These are phyloP conservation scores for Haliclystus octoradiatus DNA, from an alignment of 30 jellyfish, hydroid and myxozoan genomes.

Conservation along the genomic window DNA sequence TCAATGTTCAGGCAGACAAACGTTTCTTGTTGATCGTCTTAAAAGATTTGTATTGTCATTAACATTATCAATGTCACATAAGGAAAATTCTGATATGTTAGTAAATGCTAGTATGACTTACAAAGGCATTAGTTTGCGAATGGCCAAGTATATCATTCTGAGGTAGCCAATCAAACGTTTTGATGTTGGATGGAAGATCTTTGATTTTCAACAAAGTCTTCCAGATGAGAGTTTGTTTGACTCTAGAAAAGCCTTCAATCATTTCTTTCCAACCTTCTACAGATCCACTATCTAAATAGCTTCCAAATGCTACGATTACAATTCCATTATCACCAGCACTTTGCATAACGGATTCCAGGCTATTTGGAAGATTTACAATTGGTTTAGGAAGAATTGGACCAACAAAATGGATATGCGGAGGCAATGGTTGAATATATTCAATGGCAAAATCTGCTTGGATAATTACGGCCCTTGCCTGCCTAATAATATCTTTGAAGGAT, in stretches of 20 bases:
- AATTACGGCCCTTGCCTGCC: slow-evolving; percentile 15
- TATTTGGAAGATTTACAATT: slow-evolving; percentile 1
- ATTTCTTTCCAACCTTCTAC: not conserved
- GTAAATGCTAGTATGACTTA: slow-evolving; percentile 59
- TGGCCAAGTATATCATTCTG: slow-evolving; percentile 49
- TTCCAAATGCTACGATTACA: slow-evolving; percentile 26
- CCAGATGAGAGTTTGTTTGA: not conserved
- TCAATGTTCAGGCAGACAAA: no score
- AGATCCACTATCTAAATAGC: not conserved
- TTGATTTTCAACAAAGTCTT: no score
- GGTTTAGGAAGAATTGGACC: slow-evolving; percentile 19
- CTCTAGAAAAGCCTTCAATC: not conserved
- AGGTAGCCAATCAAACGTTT: slow-evolving; percentile 44
- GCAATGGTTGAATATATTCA: slow-evolving; percentile 15
- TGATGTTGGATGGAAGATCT: no score
- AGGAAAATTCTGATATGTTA: no score
- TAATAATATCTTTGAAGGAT: not conserved
- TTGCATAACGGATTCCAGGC: slow-evolving; percentile 30
- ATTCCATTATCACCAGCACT: slow-evolving; percentile 52
- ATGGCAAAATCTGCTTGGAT: slow-evolving; percentile 22
- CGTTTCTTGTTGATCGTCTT: no score
- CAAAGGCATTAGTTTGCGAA: slow-evolving; percentile 21
- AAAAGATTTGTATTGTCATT: no score
- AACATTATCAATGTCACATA: no score
- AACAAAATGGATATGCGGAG: not conserved